phyloP scores from a whole-genome alignment of 2,113 vertebrate species.

The Australoheros scitulus region DNA sequence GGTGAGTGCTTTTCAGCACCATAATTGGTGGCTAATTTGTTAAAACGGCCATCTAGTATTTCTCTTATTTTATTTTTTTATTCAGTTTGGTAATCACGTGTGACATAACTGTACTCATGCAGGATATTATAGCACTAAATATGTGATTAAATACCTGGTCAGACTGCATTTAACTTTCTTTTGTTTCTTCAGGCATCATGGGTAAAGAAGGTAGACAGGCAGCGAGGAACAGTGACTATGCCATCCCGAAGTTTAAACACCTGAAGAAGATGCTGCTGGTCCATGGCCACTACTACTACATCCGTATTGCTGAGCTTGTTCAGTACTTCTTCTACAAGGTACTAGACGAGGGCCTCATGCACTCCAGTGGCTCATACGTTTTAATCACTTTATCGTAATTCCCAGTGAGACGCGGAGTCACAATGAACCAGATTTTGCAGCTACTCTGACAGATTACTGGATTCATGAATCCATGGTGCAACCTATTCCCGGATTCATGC shows the following conservation, averaged over 20 bases:
- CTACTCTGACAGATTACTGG: slow-evolving; percentile 63
- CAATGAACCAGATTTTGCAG: slow-evolving; percentile 55
- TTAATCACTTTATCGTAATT: slow-evolving; percentile 62
- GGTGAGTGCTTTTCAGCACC: slow-evolving; percentile 78
- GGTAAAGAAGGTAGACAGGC: slow-evolving; percentile 98
- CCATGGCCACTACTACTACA: slow-evolving; percentile 96
- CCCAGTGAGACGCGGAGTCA: slow-evolving; percentile 38
- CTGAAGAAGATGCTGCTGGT: slow-evolving; percentile 98
- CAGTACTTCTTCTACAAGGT: slow-evolving; percentile 99
- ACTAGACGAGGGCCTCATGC: slow-evolving; percentile 25
- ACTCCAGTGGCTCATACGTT: slow-evolving; percentile 20
- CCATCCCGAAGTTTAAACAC: slow-evolving; percentile 97
- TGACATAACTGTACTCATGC: not conserved
- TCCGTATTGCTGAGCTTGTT: slow-evolving; percentile 96
- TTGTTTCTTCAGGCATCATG: slow-evolving; percentile 84
- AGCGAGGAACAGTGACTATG: slow-evolving; percentile 97
- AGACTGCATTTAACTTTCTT: not conserved
- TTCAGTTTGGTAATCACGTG: not conserved
- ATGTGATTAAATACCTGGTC: not conserved
- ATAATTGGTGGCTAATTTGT: not conserved
- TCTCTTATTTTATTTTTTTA: not conserved
- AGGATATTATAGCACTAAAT: not conserved
- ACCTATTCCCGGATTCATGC: slow-evolving; percentile 60
- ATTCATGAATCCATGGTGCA: slow-evolving; percentile 57
- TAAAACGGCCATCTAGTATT: not conserved